Conservation (phyloP, 2,113 vertebrate genomes). For the Elanoides forficatus region DNA sequence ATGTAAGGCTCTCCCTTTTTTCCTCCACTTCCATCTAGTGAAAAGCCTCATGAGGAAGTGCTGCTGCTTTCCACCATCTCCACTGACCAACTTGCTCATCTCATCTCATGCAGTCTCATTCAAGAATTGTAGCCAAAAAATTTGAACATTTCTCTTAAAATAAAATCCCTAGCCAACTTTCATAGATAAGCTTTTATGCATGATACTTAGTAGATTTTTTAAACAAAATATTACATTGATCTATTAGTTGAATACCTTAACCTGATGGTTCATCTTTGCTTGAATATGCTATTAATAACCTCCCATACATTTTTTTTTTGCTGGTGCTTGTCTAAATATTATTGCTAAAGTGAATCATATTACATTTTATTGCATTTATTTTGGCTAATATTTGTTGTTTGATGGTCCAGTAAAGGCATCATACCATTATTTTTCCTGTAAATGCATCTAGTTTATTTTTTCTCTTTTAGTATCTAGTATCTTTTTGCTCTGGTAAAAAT, state of each 20-base stretch:
- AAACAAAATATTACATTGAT: not conserved
- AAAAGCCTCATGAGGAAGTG: not conserved
- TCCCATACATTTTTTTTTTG: fast-evolving
- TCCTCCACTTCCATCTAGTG: not conserved
- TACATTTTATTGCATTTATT: not conserved
- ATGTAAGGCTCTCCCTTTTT: not conserved
- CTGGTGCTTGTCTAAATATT: not conserved
- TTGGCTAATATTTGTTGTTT: not conserved
- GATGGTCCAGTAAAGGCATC: not conserved
- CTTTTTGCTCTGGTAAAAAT: not conserved
- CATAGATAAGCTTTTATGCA: not conserved
- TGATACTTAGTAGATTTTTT: not conserved
- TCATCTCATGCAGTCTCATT: not conserved
- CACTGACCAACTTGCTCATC: not conserved
- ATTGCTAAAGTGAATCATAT: not conserved
- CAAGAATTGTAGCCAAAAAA: not conserved
- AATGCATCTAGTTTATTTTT: not conserved
- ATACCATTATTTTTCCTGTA: not conserved
- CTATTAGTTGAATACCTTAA: not conserved
- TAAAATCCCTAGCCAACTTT: not conserved
- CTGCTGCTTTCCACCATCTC: not conserved
- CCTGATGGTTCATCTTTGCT: not conserved
- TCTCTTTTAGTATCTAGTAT: not conserved
- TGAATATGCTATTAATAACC: not conserved
- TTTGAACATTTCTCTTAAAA: not conserved